phyloP scores from a whole-genome alignment of 2,113 vertebrate species.

The Pogona vitticeps region DNA sequence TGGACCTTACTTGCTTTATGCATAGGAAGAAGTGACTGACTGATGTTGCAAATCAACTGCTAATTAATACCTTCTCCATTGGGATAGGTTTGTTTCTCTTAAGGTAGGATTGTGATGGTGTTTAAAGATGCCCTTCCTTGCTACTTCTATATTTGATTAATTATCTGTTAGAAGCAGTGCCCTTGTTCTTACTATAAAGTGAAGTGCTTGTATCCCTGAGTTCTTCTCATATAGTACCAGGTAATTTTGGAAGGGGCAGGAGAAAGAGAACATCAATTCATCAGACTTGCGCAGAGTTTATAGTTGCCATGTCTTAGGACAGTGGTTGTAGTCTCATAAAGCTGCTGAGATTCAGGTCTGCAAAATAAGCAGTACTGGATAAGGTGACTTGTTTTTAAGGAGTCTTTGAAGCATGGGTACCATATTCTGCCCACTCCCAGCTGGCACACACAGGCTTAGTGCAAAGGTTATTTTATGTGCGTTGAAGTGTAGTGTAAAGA shows the following conservation, averaged over 20 bases:
- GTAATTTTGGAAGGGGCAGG: neutral
- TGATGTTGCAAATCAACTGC: slow-evolving; percentile 39
- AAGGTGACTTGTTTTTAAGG: no score
- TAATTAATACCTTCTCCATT: slow-evolving; percentile 55
- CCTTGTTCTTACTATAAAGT: neutral
- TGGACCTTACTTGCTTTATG: slow-evolving; percentile 43
- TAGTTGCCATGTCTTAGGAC: no score
- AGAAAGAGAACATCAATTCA: neutral
- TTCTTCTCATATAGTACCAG: neutral
- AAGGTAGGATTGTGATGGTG: slow-evolving; percentile 19
- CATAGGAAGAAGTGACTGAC: slow-evolving; percentile 43
- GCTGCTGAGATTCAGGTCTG: no score
- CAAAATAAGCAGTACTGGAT: no score
- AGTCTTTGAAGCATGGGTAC: no score
- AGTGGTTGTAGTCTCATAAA: neutral
- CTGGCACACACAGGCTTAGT: no score
- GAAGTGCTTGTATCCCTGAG: neutral
- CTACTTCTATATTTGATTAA: neutral
- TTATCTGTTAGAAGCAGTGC: neutral
- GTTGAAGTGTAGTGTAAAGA: no score
- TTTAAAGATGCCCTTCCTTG: slow-evolving; percentile 32
- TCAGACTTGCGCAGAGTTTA: neutral
- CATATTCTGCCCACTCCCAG: no score
- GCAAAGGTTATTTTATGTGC: no score
- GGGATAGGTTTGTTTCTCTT: slow-evolving; percentile 24